Conservation (phyloP, 2,113 vertebrate genomes). For the Kryptolebias marmoratus region DNA sequence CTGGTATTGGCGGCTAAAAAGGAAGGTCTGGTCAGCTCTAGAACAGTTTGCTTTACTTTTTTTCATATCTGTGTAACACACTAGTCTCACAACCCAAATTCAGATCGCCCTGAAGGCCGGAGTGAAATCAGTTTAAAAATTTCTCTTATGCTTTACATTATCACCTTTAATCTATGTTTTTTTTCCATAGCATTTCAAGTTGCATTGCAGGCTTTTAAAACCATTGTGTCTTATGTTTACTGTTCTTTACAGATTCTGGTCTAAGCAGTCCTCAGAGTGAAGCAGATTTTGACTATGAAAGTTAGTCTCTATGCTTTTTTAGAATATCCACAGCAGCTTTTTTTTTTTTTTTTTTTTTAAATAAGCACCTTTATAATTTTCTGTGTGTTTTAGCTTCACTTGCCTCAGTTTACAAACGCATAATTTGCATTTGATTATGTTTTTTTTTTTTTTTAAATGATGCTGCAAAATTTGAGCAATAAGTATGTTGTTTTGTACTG, state of each 20-base stretch:
- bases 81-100: constrained; percentile 23
- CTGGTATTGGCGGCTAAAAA: constrained; percentile 8
- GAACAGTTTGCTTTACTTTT: constrained; percentile 49
- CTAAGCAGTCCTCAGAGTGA: constrained; percentile 97
- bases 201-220: constrained; percentile 59
- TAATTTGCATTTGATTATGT: constrained; percentile 58
- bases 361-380: neutral
- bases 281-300: constrained; percentile 96
- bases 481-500: constrained; percentile 54
- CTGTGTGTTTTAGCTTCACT: constrained; percentile 57
- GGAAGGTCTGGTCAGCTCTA: constrained; percentile 21
- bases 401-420: constrained; percentile 64
- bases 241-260: constrained; percentile 97
- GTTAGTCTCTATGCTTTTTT: constrained; percentile 93
- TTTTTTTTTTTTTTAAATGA: constrained; percentile 58
- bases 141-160: constrained; percentile 32
- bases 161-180: constrained; percentile 70
- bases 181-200: constrained; percentile 57
- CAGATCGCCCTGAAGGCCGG: constrained; percentile 5
- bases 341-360: constrained; percentile 53
- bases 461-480: constrained; percentile 60
- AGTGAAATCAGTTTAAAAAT: constrained; percentile 20
- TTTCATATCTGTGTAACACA: constrained; percentile 9
- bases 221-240: constrained; percentile 81
- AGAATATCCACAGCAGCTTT: constrained; percentile 75